Evolutionary conservation across 2,797 vertebrate species (phyloP).

Genomic region (Gymnopithys bicolor): DNA sequence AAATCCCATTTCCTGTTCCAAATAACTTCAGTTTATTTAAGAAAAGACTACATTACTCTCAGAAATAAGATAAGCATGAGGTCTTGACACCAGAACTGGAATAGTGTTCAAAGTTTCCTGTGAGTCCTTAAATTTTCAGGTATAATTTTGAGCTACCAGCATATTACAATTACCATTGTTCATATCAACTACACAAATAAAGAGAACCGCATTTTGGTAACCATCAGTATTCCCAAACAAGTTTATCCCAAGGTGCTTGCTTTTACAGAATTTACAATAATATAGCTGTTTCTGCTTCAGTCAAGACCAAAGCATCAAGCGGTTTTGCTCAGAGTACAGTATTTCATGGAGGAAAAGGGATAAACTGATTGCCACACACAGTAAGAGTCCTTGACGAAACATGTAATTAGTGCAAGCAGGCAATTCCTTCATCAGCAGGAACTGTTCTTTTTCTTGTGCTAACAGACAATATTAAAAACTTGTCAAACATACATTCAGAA

Average conservation of each 20-base stretch:
- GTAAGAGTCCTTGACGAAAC: neutral
- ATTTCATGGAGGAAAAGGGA: neutral
- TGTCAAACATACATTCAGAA: neutral
- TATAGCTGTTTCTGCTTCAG: neutral
- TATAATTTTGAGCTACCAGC: neutral
- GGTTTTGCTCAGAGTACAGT: neutral
- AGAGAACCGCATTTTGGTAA: neutral
- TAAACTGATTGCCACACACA: neutral
- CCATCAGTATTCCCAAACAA: neutral
- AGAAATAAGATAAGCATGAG: neutral
- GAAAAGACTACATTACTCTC: neutral
- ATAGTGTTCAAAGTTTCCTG: accelerated
- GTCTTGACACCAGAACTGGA: neutral
- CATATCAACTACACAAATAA: neutral
- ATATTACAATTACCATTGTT: neutral
- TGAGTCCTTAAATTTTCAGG: neutral
- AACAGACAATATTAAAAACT: neutral
- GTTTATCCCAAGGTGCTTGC: neutral
- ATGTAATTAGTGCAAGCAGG: neutral
- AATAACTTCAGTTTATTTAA: neutral
- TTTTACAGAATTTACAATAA: neutral
- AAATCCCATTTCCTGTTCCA: neutral
- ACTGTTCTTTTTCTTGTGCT: neutral
- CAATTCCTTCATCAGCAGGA: neutral
- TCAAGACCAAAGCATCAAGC: neutral